These are phyloP conservation scores for Phrynocephalus versicolor DNA, from an alignment of 2,113 vertebrate genomes.

Conservation along the genomic window DNA sequence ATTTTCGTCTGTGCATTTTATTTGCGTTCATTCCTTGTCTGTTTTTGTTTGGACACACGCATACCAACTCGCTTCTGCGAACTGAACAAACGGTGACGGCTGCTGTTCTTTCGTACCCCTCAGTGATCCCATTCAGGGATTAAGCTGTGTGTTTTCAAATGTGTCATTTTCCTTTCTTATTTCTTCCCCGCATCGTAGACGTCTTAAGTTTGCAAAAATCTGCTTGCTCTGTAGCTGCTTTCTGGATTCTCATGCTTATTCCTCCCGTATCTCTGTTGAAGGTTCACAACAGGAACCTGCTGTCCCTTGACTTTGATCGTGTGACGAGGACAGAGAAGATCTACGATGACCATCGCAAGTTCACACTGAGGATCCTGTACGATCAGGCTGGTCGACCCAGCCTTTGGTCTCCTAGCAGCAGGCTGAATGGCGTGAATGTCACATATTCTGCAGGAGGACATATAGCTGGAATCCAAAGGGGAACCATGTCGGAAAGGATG, in stretches of 20 bases:
- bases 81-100: not conserved
- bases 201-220: not conserved
- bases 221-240: not conserved
- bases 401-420: conserved; percentile 96
- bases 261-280: conserved; percentile 49
- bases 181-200: not conserved
- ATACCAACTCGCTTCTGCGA: not conserved
- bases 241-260: conserved; percentile 24
- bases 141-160: not conserved
- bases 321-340: conserved; percentile 98
- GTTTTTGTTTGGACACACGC: not conserved
- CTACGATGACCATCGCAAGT: conserved; percentile 98
- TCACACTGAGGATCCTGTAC: conserved; percentile 93
- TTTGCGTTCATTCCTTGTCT: not conserved
- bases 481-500: conserved; percentile 98
- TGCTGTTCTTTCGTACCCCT: not conserved
- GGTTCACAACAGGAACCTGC: conserved; percentile 96
- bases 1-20: not conserved
- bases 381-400: conserved; percentile 92
- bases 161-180: not conserved
- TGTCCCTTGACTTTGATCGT: conserved; percentile 96
- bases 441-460: conserved; percentile 92
- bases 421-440: conserved; percentile 93
- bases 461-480: conserved; percentile 93
- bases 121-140: not conserved